Base-by-base conservation (phyloP, 2,888 invertebrate genomes). In the Pachymerium ferrugineum region DNA sequence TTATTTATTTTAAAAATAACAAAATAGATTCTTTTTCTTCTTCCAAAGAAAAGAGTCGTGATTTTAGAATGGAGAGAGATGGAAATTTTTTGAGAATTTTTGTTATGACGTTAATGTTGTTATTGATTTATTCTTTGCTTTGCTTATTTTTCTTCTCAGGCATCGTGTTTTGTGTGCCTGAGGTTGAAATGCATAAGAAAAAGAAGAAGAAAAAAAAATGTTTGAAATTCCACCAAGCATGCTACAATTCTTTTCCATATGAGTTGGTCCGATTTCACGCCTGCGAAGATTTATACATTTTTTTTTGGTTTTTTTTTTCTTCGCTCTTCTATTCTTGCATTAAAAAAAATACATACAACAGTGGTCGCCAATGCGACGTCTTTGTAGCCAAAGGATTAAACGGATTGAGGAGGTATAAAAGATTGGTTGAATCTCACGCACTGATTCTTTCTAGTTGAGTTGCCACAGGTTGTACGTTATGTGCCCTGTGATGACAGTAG, bases 151-250 rank as follows among this genome's bases (percentile, higher is more conserved):
- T 62, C 62, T 62, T 62, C 62, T 62, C 62, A 62, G 25, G 14
- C 47, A n/a, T 14, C 28, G 62, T 62, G 62, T 62, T 62, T 62
- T 62, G 62, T 62, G 62, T 62, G 62, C 62, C 62, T 62, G 62
- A 62, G 62, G 62, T 62, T 62, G 62, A 62, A 62, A 62, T 62
- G 62, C 62, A 62, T 62, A 62, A 62, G 62, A 62, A 62, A 38
- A 38, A 38, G 4, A 12, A 38, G 16, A 38, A 38, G 16, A 25
- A 62, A 28, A 62, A 62, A 47, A 62, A 62, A 62, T 62, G 62
- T 62, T 62, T 62, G 62, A 62, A 62, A 62, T 62, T 62, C 62
- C 62, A 62, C 62, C 62, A 62, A 62, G 62, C 62, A 62, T 62
- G 62, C 62, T 62, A 62, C 62, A 62, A 62, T 62, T 62, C 62